Base-by-base conservation (phyloP, 2,113 vertebrate genomes). In the Rhinogobius similis region DNA sequence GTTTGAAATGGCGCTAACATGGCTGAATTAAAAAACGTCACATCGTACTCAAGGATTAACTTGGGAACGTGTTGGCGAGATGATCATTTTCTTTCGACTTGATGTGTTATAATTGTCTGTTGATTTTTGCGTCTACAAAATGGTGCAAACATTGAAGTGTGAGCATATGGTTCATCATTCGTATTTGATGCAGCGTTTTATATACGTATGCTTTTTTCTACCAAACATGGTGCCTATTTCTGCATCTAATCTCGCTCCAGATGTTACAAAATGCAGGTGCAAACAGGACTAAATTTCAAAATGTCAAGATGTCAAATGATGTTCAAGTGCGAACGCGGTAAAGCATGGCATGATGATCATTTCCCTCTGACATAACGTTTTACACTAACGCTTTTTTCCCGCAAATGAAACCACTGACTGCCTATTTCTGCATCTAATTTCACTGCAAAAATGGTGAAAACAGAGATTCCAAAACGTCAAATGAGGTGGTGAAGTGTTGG, bases 191-290 rank as follows among this genome's bases (percentile, higher is more conserved):
- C n/a, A n/a, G n/a, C n/a, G n/a, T n/a, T n/a, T n/a, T n/a, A n/a
- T n/a, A n/a, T n/a, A n/a, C n/a, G n/a, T 46, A 20, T 46, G 16
- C 5, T 6, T n/a, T 9, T 8, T 48, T n/a, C 20, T 50, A 21
- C 9, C 46, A 41, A 41, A n/a, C 46, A 6, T 5, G 16, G 16
- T 10, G 20, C 18, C 46, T 21, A 10, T 50, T 50, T 21, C n/a
- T 50, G 20, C 21, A 13, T 55, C 52, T 55, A 26, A 39, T 73
- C 65, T 75, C 73, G 77, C 52, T 63, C 8, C 21, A 55, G 52
- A 55, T 21, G 52, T 11, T 13, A 23, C 52, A 24, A 55, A 26
- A 55, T 24, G 11, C 12, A 41, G 23, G 52, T 55, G 52, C 55
- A 58, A 29, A 29, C 24, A 13, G 5, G 14, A 18, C 24, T 16